These are phyloP conservation scores for Cyphomyrmex costatus DNA, from an alignment of 1,140 invertebrate species.

Conservation along the genomic window DNA sequence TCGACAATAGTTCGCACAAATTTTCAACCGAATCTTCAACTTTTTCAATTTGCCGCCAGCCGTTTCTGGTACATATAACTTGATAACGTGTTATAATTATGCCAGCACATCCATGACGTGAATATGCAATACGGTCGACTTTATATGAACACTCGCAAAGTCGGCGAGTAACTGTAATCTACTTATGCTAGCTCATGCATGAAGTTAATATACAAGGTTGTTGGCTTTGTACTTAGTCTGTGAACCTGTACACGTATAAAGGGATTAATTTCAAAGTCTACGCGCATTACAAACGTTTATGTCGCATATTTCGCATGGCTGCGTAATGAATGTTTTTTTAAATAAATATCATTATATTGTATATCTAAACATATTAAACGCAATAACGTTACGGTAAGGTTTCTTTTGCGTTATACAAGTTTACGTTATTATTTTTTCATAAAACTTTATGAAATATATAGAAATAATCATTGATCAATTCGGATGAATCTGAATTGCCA, in stretches of 20 bases:
- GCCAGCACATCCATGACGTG: conserved; percentile 49
- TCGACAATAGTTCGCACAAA: conserved; percentile 11
- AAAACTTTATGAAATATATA: not conserved
- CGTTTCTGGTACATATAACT: conserved; percentile 40
- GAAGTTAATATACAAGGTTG: conserved; percentile 66
- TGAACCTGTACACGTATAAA: conserved; percentile 60
- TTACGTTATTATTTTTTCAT: not conserved
- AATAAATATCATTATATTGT: conserved; percentile 15
- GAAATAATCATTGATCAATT: not conserved
- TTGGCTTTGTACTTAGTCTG: conserved; percentile 63
- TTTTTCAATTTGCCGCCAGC: conserved; percentile 57
- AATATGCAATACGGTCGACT: conserved; percentile 64
- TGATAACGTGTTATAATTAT: conserved; percentile 62
- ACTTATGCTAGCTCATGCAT: conserved; percentile 64
- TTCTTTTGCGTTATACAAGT: not conserved
- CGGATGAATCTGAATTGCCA: not conserved
- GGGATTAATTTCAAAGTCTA: conserved; percentile 64
- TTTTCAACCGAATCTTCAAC: conserved; percentile 50
- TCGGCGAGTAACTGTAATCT: conserved; percentile 62
- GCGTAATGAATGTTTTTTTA: conserved; percentile 50
- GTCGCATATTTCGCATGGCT: conserved; percentile 36
- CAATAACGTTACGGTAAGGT: not conserved
- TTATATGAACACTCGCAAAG: conserved; percentile 60
- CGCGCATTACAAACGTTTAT: conserved; percentile 62
- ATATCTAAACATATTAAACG: not conserved